phyloP scores from a whole-genome alignment of 2,797 vertebrate species.

The Sparidentex hasta region DNA sequence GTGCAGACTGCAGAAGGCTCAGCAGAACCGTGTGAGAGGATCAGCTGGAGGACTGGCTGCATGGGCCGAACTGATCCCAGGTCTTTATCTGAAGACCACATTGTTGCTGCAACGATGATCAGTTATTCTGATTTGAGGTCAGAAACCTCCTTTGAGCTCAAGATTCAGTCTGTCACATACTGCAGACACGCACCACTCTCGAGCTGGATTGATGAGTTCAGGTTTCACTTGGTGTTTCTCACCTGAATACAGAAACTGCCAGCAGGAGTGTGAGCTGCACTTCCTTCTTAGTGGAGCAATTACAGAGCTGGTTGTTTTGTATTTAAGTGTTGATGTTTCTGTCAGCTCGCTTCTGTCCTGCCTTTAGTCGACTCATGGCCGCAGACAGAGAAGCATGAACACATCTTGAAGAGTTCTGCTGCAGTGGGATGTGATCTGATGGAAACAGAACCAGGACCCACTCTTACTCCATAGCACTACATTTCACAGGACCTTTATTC shows the following conservation, averaged over 20 bases:
- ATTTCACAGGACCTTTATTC: not conserved
- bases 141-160: not conserved
- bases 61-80: constrained; percentile 6
- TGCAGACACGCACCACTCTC: not conserved
- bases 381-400: not conserved
- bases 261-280: not conserved
- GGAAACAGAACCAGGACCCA: no score
- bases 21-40: not conserved
- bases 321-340: not conserved
- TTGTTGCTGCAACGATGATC: not conserved
- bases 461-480: no score
- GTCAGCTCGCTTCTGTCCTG: not conserved
- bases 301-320: not conserved
- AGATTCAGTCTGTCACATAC: not conserved
- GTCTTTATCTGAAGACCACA: constrained; percentile 16
- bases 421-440: no score
- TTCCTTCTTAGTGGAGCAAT: not conserved
- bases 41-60: not conserved
- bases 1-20: not conserved
- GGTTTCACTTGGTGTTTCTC: not conserved
- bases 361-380: not conserved
- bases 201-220: not conserved
- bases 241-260: not conserved
- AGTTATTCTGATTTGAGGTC: not conserved
- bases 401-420: not conserved